Base-by-base conservation (phyloP, 2,888 invertebrate genomes). In the Spicauda simplicius region DNA sequence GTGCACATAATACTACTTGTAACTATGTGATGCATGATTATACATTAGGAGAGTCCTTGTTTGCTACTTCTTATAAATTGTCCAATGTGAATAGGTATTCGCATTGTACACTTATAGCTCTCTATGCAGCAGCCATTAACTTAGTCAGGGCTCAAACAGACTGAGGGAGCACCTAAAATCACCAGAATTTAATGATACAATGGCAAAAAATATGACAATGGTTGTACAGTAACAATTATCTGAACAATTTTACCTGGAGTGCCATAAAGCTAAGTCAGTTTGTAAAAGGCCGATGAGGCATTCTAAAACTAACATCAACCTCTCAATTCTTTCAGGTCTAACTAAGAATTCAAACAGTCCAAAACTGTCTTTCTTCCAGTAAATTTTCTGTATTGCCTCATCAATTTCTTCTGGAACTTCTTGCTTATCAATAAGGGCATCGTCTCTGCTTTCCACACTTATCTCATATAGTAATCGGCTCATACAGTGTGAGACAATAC, bases 191-290 rank as follows among this genome's bases (percentile, higher is more conserved):
- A 37, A 37, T 33, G 33, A 6, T 30, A 30, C 6, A 6, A 33
- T 10, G 25, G 25, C n/a, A n/a, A 25, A 25, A 25, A 25, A 25
- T 25, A 25, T 25, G 25, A 25, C 4, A 37, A 12, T 33, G 33
- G 37, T 1, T 37, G 37, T 37, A 37, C 11, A 11, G 2, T 12
- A 37, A 12, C 7, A 12, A 25, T 25, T 25, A 5, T 25, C 25
- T 25, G 3, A 25, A 25, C 25, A 25, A 25, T 37, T 37, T 37
- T 59, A 94, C 87, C 94, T 93, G 68, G 90, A 81, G 74, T 93
- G 87, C 94, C 94, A 95, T 77, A 94, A 91, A 2, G 91, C 88
- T 63, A 94, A 86, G 82, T 95, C 94, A 80, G 85, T 87, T 77
- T 94, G 94, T 64, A 95, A 76, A 45, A 95, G 79, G 78, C 94